These are phyloP conservation scores for Syndactyla subalaris DNA, from an alignment of 2,797 vertebrate genomes.

Conservation along the genomic window DNA sequence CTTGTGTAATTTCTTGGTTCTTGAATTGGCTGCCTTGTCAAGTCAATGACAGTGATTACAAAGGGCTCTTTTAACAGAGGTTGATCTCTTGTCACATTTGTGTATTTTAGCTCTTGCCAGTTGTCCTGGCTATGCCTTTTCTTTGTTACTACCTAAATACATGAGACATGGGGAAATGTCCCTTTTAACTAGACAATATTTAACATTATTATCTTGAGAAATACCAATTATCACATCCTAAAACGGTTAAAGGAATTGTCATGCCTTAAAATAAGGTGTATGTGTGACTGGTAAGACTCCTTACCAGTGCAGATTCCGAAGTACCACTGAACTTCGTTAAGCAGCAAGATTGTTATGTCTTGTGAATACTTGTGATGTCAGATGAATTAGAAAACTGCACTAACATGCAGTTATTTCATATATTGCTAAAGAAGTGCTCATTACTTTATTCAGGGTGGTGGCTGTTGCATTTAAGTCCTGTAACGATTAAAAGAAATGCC, in stretches of 20 bases:
- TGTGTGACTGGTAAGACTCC: not conserved
- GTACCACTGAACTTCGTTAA: not conserved
- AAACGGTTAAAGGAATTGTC: not conserved
- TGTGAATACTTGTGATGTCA: not conserved
- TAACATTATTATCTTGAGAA: not conserved
- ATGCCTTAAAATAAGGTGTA: not conserved
- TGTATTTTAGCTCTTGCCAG: not conserved
- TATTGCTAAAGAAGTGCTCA: not conserved
- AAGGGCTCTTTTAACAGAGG: fast-evolving
- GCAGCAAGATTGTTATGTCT: not conserved
- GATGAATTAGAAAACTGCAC: not conserved
- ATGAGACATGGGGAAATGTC: not conserved
- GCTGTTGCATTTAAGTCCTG: not conserved
- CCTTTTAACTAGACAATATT: not conserved
- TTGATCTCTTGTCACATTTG: not conserved
- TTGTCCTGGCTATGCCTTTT: not conserved
- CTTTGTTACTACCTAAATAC: not conserved
- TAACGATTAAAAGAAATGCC: not conserved
- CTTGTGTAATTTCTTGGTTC: not conserved
- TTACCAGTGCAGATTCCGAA: not conserved
- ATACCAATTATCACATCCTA: not conserved
- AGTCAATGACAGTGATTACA: not conserved
- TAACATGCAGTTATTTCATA: not conserved
- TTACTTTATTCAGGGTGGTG: not conserved
- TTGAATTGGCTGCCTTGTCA: not conserved